Evolutionary conservation across 2,888 invertebrate species (phyloP), one percentile per base, ranked within the genome.

Genomic region (Gastrophysa polygoni): DNA sequence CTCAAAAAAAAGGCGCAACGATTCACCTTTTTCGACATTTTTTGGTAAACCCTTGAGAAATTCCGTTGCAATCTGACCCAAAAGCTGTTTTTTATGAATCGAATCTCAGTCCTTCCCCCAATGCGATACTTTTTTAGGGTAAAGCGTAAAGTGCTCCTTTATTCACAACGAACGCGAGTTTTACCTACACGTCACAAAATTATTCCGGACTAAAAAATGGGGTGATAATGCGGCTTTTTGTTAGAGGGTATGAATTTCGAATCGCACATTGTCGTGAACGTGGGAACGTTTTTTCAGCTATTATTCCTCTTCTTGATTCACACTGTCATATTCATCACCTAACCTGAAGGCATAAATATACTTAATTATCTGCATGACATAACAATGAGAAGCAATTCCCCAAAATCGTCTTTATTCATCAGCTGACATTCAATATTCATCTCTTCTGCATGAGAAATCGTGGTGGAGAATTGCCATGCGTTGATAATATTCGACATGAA

Each of bases 121-220:
- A 14, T 43, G 3, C 43, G 68, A 74, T 14, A 44, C 47, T 59
- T 63, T 63, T 63, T 76, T 75, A 73, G 71, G 76, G 76, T 75
- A 75, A 75, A 72, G 72, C 67, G 74, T 73, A 77, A 77, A 75
- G 76, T 77, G 76, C 72, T 74, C 70, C 68, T 75, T 77, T 73
- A 74, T 76, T 73, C 73, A 68, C 68, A 71, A 67, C 73, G 63
- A 69, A 72, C 71, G 73, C 73, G 68, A 73, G 73, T 77, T 74
- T 77, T 77, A 75, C 76, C 77, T 77, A 77, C 75, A 76, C 73
- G 73, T 75, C 73, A 57, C 64, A 76, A 68, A 70, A 73, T 74
- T 74, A 67, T 69, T 64, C 61, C 62, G 63, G 59, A 59, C 59
- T 63, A 64, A 67, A 68, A 73, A 73, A 75, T 74, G 69, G 77